phyloP scores from a whole-genome alignment of 2,797 vertebrate genomes.

The Chlorospingus flavigularis region DNA sequence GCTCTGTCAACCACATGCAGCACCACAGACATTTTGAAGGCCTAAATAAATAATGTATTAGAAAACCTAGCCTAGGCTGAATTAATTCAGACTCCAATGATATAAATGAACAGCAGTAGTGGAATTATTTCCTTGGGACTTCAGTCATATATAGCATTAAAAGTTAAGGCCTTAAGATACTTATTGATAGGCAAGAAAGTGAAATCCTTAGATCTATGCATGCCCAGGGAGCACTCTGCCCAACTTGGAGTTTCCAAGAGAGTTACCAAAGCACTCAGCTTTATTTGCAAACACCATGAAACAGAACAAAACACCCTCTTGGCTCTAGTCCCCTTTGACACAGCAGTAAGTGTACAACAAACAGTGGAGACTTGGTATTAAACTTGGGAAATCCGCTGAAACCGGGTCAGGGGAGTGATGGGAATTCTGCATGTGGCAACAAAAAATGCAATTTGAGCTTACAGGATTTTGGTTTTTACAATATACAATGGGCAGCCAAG shows the following conservation, averaged over 20 bases:
- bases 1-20: slow-evolving; percentile 29
- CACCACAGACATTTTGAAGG: slow-evolving; percentile 42
- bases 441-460: background rate
- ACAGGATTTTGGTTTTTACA: background rate
- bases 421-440: background rate
- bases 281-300: slow-evolving; percentile 36
- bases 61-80: slow-evolving; percentile 20
- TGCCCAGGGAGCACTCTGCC: background rate
- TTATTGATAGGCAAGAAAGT: slow-evolving; percentile 11
- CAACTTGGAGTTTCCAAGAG: slow-evolving; percentile 21
- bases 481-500: background rate
- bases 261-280: slow-evolving; percentile 34
- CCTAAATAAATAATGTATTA: slow-evolving; percentile 66
- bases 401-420: fast-evolving
- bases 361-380: background rate
- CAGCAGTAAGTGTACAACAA: background rate
- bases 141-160: slow-evolving; percentile 30
- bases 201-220: slow-evolving; percentile 27
- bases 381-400: background rate
- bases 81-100: slow-evolving; percentile 49
- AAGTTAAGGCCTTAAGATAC: slow-evolving; percentile 59
- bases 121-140: slow-evolving; percentile 56
- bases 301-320: slow-evolving; percentile 1
- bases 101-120: slow-evolving; percentile 31
- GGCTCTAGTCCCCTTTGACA: background rate